Evolutionary conservation across 2,888 invertebrate species (phyloP).

Genomic region (Agonopterix subpropinquella): DNA sequence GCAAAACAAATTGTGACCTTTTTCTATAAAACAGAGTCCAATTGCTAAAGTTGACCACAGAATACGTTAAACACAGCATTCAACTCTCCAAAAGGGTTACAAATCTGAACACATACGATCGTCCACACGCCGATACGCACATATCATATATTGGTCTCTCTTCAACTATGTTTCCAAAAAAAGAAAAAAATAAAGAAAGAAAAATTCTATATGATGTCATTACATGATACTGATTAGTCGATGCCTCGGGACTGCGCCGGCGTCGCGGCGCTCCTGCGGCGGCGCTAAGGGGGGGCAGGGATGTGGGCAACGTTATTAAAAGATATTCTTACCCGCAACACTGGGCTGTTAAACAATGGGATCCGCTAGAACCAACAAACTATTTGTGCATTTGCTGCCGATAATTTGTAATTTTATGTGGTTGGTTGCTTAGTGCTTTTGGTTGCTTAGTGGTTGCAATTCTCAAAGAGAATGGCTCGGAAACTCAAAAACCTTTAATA

Average conservation of each 20-base stretch:
- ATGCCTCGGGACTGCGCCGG: constrained; percentile 35
- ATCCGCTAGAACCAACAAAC: not conserved
- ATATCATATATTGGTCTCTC: constrained; percentile 67
- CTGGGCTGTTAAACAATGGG: not conserved
- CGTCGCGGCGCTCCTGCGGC: constrained; percentile 47
- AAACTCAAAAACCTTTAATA: too few relatives aligned
- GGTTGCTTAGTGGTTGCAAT: too few relatives aligned
- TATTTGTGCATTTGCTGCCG: too few relatives aligned
- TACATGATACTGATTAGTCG: constrained; percentile 61
- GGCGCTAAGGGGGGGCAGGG: constrained; percentile 38
- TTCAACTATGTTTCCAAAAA: constrained; percentile 66
- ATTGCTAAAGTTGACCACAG: too few relatives aligned
- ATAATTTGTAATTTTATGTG: too few relatives aligned
- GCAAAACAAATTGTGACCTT: too few relatives aligned
- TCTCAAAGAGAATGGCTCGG: too few relatives aligned
- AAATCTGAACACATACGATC: constrained; percentile 65
- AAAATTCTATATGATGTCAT: constrained; percentile 64
- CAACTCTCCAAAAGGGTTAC: constrained; percentile 39
- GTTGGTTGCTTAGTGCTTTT: too few relatives aligned
- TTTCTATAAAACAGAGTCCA: too few relatives aligned
- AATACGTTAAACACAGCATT: constrained; percentile 26
- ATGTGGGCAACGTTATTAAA: too few relatives aligned
- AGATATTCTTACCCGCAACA: too few relatives aligned
- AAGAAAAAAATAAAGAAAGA: constrained; percentile 54
- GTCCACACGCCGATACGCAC: constrained; percentile 72